A percentile compares a stretch with the other conserved stretches of the same genome.
phyloP scores from a whole-genome alignment of 2,113 vertebrate genomes.

The Phyllostomus hastatus region DNA sequence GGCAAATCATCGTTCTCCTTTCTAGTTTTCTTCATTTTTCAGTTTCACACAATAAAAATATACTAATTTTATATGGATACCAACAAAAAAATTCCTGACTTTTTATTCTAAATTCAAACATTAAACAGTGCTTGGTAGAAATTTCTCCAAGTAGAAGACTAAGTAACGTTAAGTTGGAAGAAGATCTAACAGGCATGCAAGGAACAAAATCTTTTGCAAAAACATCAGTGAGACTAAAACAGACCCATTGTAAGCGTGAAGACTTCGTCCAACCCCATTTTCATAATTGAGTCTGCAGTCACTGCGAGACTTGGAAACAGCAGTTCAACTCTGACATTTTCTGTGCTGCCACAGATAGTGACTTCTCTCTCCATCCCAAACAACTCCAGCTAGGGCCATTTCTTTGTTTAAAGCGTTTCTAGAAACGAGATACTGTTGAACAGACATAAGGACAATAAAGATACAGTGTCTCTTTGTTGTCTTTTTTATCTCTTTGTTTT shows the following conservation, averaged over 20 bases:
- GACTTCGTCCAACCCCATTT: conserved; percentile 49
- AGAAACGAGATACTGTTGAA: conserved; percentile 21
- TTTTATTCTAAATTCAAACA: conserved; percentile 20
- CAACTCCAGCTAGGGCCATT: neutral
- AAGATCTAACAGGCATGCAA: conserved; percentile 8
- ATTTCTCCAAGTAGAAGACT: conserved; percentile 21
- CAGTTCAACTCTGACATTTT: conserved; percentile 59
- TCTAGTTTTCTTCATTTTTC: conserved; percentile 21
- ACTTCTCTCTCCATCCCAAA: neutral
- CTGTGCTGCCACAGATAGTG: neutral
- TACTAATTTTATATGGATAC: conserved; percentile 20
- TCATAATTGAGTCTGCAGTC: conserved; percentile 16
- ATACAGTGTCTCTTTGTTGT: neutral
- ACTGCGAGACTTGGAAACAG: conserved; percentile 23
- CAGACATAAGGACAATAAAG: conserved; percentile 39
- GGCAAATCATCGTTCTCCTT: neutral
- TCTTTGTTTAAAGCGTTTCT: conserved; percentile 29
- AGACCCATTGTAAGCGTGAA: conserved; percentile 54
- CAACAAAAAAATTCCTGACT: neutral
- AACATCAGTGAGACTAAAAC: conserved; percentile 42
- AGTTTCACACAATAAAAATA: conserved; percentile 1
- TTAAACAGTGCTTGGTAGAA: neutral
- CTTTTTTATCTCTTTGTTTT: conserved; percentile 25
- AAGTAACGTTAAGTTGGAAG: conserved; percentile 4
- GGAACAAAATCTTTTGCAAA: conserved; percentile 48